A percentile compares a stretch with the other conserved stretches of the same genome.
Conservation (phyloP, 2,113 vertebrate genomes). For the Myotis davidii region DNA sequence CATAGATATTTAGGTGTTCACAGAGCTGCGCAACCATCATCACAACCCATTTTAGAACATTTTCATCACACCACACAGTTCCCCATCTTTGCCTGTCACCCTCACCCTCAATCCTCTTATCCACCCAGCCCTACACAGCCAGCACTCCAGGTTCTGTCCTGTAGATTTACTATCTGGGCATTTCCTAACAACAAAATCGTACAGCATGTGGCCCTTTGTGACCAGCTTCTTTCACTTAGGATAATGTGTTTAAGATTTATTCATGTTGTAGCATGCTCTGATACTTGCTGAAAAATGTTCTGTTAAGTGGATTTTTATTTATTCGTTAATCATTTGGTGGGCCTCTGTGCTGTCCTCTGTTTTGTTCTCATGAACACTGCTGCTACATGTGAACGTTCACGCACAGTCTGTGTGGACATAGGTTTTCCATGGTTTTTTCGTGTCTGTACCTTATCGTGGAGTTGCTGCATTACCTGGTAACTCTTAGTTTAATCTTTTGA, state of each 20-base stretch:
- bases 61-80: not conserved
- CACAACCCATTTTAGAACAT: not conserved
- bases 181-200: not conserved
- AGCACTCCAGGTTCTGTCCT: not conserved
- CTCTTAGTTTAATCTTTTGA: not conserved
- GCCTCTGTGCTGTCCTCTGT: not conserved
- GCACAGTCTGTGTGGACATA: not conserved
- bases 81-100: not conserved
- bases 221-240: not conserved
- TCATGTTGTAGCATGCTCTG: rapidly evolving
- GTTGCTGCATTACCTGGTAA: not conserved
- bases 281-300: not conserved
- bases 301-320: not conserved
- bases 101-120: not conserved
- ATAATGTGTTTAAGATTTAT: not conserved
- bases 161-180: not conserved
- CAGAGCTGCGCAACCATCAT: not conserved
- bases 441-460: not conserved
- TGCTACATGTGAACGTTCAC: not conserved
- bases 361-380: not conserved
- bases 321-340: not conserved
- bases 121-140: not conserved
- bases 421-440: not conserved
- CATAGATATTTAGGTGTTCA: not conserved
- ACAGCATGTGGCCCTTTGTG: not conserved